Evolutionary conservation across 2,113 vertebrate species (phyloP).

Genomic region (Caracal caracal): DNA sequence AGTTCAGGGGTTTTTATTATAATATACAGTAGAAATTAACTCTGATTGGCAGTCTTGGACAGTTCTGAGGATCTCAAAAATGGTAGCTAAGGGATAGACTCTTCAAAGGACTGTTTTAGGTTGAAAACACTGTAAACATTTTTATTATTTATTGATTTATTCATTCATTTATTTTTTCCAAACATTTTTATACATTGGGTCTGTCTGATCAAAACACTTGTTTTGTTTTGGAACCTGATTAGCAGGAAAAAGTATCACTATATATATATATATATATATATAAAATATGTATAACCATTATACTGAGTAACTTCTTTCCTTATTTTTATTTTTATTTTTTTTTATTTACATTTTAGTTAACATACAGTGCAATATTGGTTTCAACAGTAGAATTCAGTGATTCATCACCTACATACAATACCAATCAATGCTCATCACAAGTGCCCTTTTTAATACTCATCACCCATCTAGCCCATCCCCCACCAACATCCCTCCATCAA

Average conservation of each 20-base stretch:
- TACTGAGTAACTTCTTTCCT: neutral
- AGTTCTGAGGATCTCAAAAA: neutral
- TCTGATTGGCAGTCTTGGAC: neutral
- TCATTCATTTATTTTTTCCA: too few relatives aligned
- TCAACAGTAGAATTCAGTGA: too few relatives aligned
- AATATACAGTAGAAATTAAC: neutral
- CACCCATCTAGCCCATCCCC: too few relatives aligned
- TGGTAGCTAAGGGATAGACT: neutral
- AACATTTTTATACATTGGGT: neutral
- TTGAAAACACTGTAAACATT: neutral
- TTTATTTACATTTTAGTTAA: too few relatives aligned
- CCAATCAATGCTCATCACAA: too few relatives aligned
- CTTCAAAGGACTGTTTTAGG: neutral
- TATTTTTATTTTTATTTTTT: neutral
- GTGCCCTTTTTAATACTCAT: too few relatives aligned
- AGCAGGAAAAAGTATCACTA: neutral
- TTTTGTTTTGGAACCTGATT: neutral
- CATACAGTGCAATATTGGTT: too few relatives aligned
- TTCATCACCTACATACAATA: too few relatives aligned
- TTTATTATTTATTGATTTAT: neutral
- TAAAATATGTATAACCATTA: neutral
- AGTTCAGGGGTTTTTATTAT: neutral
- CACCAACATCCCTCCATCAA: too few relatives aligned
- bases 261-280: neutral
- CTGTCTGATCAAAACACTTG: neutral